Evolutionary conservation across 2,113 vertebrate genomes (phyloP).

Genomic region (Climacteris rufus): DNA sequence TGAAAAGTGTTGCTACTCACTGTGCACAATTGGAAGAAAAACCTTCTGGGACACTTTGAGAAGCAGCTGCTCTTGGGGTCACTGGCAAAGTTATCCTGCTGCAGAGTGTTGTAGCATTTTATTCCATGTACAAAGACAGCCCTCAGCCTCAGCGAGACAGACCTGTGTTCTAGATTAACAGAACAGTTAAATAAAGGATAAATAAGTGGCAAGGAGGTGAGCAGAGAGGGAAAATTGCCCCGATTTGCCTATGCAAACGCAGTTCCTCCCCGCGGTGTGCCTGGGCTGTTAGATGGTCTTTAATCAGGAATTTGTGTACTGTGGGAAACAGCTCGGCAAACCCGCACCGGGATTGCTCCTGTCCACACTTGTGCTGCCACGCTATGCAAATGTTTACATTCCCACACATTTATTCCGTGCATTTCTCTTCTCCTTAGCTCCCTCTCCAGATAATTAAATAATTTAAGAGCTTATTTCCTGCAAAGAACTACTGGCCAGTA

Average conservation of each 20-base stretch:
- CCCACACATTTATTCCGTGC: background rate
- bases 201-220: background rate
- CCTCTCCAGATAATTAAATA: background rate
- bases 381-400: background rate
- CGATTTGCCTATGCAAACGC: background rate
- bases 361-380: background rate
- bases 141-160: background rate
- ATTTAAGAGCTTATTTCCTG: background rate
- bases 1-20: background rate
- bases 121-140: background rate
- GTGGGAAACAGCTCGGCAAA: conserved; percentile 26
- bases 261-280: background rate
- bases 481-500: background rate
- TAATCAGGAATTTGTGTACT: background rate
- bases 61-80: background rate
- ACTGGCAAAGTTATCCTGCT: background rate
- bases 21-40: background rate
- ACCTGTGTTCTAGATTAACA: background rate
- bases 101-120: background rate
- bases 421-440: background rate
- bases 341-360: background rate
- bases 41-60: background rate
- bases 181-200: background rate
- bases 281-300: background rate
- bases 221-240: background rate